Base-by-base conservation (phyloP, 1,140 invertebrate genomes). In the Marisa cornuarietis region DNA sequence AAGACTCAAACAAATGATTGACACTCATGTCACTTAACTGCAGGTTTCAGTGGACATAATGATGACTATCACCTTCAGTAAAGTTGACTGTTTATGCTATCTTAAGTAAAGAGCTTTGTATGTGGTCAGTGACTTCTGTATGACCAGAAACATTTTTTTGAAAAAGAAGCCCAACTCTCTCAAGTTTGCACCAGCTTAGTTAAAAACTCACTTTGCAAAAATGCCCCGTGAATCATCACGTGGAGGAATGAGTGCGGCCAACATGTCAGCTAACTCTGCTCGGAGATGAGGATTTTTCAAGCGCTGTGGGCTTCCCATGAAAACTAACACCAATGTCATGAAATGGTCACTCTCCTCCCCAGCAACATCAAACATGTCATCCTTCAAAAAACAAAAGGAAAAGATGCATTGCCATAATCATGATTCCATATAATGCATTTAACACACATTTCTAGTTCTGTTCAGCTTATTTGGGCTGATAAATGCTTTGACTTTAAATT, bases 241-340 rank as follows among this genome's bases (percentile, higher is more conserved):
- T 18, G 71, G 78, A n/a, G 91, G 91, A 77, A 91, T 86, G 9
- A 91, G 92, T 54, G 95, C 94, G 86, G 98, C 96, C 31, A 99
- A 89, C 75, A 95, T 95, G 90, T 98, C 96, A 0, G 97, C 97
- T 68, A 99, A 90, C 80, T 95, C 93, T 1, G 97, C 97, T 79
- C 97, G 93, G 71, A 98, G 91, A 93, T 99, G 97, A 26, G 97
- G 98, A 93, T 99, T 99, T 86, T 95, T 95, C 71, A 97, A 94
- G 73, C 95, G 92, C 11, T 94, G 90, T 0, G 95, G 93, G 82
- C 95, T 95, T 18, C 96, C 95, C 94, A 94, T 94, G 83, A 93
- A 94, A 9, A 93, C 91, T 9, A 94, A 84, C 61, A 94, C 91
- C 63, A 94, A 84, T 2, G 95, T 96, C 82, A 99, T 93, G 71